Evolutionary conservation across 2,113 vertebrate species (phyloP).

Genomic region (Lycaon pictus): DNA sequence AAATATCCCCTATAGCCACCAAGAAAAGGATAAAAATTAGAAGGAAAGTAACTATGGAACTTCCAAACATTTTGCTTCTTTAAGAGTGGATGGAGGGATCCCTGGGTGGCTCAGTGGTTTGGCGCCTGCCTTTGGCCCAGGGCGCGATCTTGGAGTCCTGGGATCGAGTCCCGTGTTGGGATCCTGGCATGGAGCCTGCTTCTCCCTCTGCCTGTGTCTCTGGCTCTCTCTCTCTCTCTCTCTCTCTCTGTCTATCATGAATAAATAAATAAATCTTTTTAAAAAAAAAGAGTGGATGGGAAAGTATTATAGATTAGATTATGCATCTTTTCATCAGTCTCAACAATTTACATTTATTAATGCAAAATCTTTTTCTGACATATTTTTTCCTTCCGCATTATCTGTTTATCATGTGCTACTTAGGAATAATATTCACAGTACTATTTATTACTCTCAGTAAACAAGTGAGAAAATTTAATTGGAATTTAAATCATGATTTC

Average conservation of each 20-base stretch:
- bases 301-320: constrained; percentile 10
- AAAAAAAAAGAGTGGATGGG: not conserved
- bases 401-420: constrained; percentile 10
- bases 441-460: constrained; percentile 60
- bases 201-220: too few species aligned
- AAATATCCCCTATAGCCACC: not conserved
- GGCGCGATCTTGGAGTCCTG: too few species aligned
- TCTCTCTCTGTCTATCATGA: too few species aligned
- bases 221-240: too few species aligned
- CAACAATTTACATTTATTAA: constrained; percentile 31
- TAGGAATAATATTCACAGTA: constrained; percentile 43
- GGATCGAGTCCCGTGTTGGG: too few species aligned
- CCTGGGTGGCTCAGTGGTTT: too few species aligned
- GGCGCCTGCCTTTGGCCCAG: too few species aligned
- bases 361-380: not conserved
- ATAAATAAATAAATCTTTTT: too few species aligned
- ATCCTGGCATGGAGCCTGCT: too few species aligned
- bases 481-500: constrained; percentile 66
- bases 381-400: not conserved
- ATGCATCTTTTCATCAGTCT: constrained; percentile 20
- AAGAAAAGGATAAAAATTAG: not conserved
- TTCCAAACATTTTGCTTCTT: not conserved
- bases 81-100: not conserved
- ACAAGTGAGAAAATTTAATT: constrained; percentile 34
- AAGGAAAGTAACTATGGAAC: not conserved